Evolutionary conservation across 1,140 invertebrate species (phyloP), one percentile per base, ranked within the genome.

Genomic region (Drosophila navojoa): DNA sequence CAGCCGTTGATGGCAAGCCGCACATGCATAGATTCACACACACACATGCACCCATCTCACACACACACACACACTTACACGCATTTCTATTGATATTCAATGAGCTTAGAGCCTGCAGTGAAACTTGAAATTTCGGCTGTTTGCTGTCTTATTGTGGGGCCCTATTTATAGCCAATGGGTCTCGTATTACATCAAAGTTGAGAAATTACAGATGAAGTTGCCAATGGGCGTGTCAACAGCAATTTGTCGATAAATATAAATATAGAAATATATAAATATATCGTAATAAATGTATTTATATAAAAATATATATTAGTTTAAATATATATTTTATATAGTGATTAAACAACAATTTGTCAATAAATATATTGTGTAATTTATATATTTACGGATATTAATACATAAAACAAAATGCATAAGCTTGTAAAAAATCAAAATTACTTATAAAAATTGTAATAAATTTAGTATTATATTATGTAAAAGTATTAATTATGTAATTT

Each of bases 171-270:
- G 69, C 53, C 32, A 42, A 19, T 25, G 45, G 16, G 47, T 54
- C 38, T 77, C 77, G 54, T 55, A 81, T 84, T 77, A 77, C 76
- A 52, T 45, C 15, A 49, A 59, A 59, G 49, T n/a, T 69, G 55
- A 32, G 19, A 71, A 47, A 64, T 64, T 59, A 77, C 69, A 63
- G 40, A 38, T 62, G 47, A 71, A 76, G 70, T 66, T 84, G 80
- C 76, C 80, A 71, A 66, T 47, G 22, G 45, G 25, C 29, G 58
- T 44, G 72, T 71, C 72, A 76, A 71, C 81, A 79, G 50, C 64
- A 45, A 84, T 84, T 84, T 76, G 72, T 82, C 80, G 76, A 63
- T 45, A 15, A 9, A 19, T 16, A 45, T 16, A 45, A 16, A 19
- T 16, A 45, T 44, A 15, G 5, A 44, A n/a, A 5, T 15, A 45